A percentile compares a stretch with the other conserved stretches of the same genome.
These are phyloP conservation scores for Caenorhabditis briggsae DNA, from an alignment of 1,140 invertebrate species.

Conservation along the genomic window DNA sequence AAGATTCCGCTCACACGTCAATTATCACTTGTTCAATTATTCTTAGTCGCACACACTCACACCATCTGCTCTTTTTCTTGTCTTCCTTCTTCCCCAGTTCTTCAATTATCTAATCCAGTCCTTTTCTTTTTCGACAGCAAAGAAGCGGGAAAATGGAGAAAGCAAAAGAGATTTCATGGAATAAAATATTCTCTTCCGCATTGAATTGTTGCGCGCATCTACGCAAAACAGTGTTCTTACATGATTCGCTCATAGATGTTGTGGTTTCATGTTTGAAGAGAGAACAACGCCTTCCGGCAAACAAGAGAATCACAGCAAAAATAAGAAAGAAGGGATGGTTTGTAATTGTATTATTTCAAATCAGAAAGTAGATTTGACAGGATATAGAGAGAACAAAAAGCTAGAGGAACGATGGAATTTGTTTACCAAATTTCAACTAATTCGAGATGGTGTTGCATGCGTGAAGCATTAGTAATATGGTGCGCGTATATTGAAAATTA, in stretches of 20 bases:
- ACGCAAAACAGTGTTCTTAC: not conserved
- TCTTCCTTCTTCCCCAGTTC: not conserved
- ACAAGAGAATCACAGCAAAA: too few relatives aligned
- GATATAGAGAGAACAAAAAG: not conserved
- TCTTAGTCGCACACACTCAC: not conserved
- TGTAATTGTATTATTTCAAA: too few relatives aligned
- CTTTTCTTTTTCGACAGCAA: slow-evolving; percentile 28
- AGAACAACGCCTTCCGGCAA: not conserved
- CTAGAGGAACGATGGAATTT: slow-evolving; percentile 2
- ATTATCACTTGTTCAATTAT: slow-evolving; percentile 47
- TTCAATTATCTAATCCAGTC: slow-evolving; percentile 45
- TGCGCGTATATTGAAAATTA: too few relatives aligned
- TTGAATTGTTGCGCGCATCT: not conserved
- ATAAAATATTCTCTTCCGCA: slow-evolving; percentile 46
- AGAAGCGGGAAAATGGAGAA: not conserved
- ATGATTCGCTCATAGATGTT: not conserved
- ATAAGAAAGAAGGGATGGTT: not conserved
- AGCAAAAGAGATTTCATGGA: slow-evolving; percentile 27
- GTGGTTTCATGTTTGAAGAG: not conserved
- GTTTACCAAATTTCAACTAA: slow-evolving; percentile 26
- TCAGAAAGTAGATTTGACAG: not conserved
- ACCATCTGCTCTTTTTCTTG: not conserved
- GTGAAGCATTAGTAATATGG: too few relatives aligned
- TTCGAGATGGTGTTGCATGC: not conserved
- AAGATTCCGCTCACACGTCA: not conserved